Evolutionary conservation across 2,113 vertebrate genomes (phyloP).

Genomic region (Coptodon rendalli): DNA sequence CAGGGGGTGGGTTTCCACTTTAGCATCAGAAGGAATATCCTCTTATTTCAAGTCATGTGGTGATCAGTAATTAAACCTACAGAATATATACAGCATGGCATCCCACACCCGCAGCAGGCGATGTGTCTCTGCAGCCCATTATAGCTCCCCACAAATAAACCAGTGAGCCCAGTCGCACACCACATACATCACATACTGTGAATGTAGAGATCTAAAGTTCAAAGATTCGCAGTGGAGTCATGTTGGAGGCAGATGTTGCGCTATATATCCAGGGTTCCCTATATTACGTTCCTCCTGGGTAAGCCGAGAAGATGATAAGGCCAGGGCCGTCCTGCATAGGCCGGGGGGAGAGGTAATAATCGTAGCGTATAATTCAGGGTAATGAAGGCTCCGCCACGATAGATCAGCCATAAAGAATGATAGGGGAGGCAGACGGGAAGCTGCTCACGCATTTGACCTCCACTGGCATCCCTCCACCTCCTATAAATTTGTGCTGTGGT

Average conservation of each 20-base stretch:
- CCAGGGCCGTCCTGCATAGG: conserved; percentile 40
- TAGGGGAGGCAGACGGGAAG: conserved; percentile 53
- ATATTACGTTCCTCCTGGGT: conserved; percentile 52
- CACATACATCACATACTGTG: conserved; percentile 38
- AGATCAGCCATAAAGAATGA: conserved; percentile 69
- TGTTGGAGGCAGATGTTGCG: conserved; percentile 66
- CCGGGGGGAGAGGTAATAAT: conserved; percentile 65
- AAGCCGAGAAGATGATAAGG: conserved; percentile 64
- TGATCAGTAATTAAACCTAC: conserved; percentile 23
- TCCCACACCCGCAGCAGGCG: neutral
- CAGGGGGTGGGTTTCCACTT: neutral
- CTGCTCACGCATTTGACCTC: conserved; percentile 60
- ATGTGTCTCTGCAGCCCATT: conserved; percentile 28
- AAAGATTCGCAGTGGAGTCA: conserved; percentile 50
- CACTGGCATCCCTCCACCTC: conserved; percentile 58
- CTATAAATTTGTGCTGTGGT: conserved; percentile 56
- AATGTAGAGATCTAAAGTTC: conserved; percentile 50
- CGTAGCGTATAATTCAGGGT: conserved; percentile 63
- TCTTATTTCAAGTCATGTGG: neutral
- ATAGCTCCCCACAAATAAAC: conserved; percentile 21
- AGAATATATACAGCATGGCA: conserved; percentile 11
- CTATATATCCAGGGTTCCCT: conserved; percentile 33
- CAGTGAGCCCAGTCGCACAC: conserved; percentile 23
- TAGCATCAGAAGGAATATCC: neutral
- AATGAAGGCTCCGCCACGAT: conserved; percentile 66